Evolutionary conservation across 1,140 invertebrate species (phyloP).

Genomic region (Eriosoma lanigerum): DNA sequence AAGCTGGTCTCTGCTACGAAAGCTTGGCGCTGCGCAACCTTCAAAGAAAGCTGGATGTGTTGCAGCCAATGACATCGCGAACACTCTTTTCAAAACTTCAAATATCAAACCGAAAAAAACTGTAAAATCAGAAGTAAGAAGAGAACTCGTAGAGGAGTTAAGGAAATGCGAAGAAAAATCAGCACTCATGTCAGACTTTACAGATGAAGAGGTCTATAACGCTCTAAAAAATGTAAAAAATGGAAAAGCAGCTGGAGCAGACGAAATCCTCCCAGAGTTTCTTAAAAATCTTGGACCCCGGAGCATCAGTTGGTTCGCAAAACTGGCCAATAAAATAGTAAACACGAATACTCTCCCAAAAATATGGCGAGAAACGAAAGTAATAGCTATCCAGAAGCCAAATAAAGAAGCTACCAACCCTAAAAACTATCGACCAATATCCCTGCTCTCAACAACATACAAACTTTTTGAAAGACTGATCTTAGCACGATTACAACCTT

Average conservation of each 20-base stretch:
- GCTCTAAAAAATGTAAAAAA: background rate
- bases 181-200: background rate
- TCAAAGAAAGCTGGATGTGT: no score
- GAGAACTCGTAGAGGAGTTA: background rate
- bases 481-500: background rate
- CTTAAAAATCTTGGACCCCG: background rate
- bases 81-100: no score
- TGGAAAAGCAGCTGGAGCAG: background rate
- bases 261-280: background rate
- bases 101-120: background rate
- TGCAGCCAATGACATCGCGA: no score
- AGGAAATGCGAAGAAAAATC: background rate
- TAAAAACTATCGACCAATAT: background rate
- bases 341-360: no score
- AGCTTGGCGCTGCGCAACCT: background rate
- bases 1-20: background rate
- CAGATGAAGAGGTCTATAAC: background rate
- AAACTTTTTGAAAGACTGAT: constrained; percentile 13
- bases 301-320: no score
- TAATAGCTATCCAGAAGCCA: background rate
- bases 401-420: background rate
- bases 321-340: no score
- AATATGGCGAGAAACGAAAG: background rate
- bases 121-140: background rate
- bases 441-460: background rate